Evolutionary conservation across 2,113 vertebrate genomes (phyloP).

Genomic region (Psittacara wagleri): DNA sequence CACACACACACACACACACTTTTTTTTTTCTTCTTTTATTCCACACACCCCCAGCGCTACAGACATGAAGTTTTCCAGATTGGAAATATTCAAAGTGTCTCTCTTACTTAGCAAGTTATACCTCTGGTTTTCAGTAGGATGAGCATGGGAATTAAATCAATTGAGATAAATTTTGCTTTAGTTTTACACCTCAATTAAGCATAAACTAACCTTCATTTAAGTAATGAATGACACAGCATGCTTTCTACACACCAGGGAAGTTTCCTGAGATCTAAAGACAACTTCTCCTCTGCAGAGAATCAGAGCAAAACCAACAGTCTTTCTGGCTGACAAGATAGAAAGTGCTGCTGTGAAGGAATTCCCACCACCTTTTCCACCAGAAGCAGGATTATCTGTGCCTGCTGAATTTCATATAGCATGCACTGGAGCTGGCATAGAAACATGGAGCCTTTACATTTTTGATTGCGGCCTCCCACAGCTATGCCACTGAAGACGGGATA

Average conservation of each 20-base stretch:
- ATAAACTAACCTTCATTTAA: constrained; percentile 41
- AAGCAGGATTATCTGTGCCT: neutral
- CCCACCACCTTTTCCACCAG: neutral
- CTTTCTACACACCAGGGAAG: neutral
- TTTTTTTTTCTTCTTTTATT: neutral
- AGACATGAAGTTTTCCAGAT: neutral
- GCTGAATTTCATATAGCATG: neutral
- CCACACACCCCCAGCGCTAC: fast-evolving
- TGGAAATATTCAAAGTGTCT: neutral
- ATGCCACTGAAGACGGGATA: neutral
- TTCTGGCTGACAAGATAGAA: neutral
- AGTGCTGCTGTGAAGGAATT: neutral
- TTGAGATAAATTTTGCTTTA: neutral
- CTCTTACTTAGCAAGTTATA: neutral
- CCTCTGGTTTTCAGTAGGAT: neutral
- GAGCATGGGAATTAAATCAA: neutral
- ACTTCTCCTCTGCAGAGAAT: neutral
- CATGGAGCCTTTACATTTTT: neutral
- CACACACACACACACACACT: neutral
- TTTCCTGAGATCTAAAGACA: neutral
- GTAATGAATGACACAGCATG: neutral
- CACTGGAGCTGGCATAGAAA: neutral
- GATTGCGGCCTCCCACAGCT: neutral
- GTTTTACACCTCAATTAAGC: neutral
- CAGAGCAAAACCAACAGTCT: neutral